Evolutionary conservation across 2,797 vertebrate species (phyloP).

Genomic region (Myripristis murdjan): DNA sequence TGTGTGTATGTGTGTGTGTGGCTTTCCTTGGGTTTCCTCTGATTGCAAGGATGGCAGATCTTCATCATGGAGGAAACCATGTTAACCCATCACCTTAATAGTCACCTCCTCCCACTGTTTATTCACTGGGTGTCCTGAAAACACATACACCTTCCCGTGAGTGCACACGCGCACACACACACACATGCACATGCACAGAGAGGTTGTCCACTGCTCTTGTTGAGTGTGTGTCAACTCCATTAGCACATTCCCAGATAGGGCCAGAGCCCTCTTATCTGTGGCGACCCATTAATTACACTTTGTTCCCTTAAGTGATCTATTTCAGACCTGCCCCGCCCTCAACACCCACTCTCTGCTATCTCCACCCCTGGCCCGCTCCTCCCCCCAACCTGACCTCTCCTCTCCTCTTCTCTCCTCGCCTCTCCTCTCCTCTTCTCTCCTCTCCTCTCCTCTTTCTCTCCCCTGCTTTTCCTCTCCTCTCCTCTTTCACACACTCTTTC

Average conservation of each 20-base stretch:
- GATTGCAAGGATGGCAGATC: slow-evolving; percentile 69
- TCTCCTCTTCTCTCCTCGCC: slow-evolving; percentile 21
- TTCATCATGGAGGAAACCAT: slow-evolving; percentile 67
- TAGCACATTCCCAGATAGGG: slow-evolving; percentile 91
- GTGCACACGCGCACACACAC: slow-evolving; percentile 34
- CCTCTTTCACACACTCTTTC: slow-evolving; percentile 7
- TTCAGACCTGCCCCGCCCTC: slow-evolving; percentile 86
- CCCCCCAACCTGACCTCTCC: slow-evolving; percentile 72
- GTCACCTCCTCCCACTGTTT: slow-evolving; percentile 63
- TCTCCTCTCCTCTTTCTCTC: background rate
- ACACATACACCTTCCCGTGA: slow-evolving; percentile 41
- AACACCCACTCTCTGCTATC: slow-evolving; percentile 80
- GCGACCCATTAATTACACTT: slow-evolving; percentile 92
- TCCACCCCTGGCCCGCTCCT: slow-evolving; percentile 73
- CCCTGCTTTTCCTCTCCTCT: background rate
- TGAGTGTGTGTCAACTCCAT: slow-evolving; percentile 89
- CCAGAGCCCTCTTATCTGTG: slow-evolving; percentile 86
- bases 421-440: slow-evolving; percentile 1
- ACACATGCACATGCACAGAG: slow-evolving; percentile 51
- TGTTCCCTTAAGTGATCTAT: slow-evolving; percentile 92
- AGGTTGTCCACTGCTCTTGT: slow-evolving; percentile 80
- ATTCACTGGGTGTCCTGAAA: slow-evolving; percentile 64
- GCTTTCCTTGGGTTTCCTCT: slow-evolving; percentile 70
- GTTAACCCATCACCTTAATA: slow-evolving; percentile 72
- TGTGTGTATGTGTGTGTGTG: slow-evolving; percentile 23